Evolutionary conservation across 1,140 invertebrate species (phyloP), one percentile per base, ranked within the genome.

Genomic region (Macrostomum lignano): DNA sequence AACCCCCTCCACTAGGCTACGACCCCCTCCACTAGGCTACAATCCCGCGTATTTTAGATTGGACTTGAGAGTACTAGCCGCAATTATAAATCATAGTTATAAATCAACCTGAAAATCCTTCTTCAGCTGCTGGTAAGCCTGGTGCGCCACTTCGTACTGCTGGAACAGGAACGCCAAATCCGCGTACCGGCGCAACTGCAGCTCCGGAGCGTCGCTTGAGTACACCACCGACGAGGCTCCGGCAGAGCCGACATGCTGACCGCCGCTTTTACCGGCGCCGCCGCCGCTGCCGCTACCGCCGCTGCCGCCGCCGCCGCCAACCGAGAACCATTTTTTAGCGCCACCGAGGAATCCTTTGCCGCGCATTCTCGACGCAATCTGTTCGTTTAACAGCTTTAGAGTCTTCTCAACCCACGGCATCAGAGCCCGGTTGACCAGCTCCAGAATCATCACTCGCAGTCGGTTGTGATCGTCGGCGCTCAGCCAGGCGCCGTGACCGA

Each of bases 121-220:
- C 56, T 93, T 94, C 7, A 79, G 74, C 11, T 74, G 70, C 51
- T 94, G 81, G 57, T 93, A 98, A 1, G 74, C 69, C 46, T 73
- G 74, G 57, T 82, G 88, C 1, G 88, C 78, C 33, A 74, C 60
- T 39, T 71, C 68, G 59, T 93, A 94, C 43, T 86, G 70, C 7
- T 81, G 76, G 52, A 94, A 82, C 65, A 94, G 70, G 48, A 96
- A 93, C 51, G 77, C 82, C 0, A 96, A 57, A 58, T 98, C 88
- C 3, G 74, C 88, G 22, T 94, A 52, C 36, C 79, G 69, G 36
- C 86, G 65, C 17, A 82, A 66, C 49, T 93, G 82, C 24, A 94
- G 60, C 58, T 96, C 88, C 3, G 74, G 69, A 5, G 82, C 78
- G 52, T 91, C 82, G 21, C 61, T 59, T 4, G 40, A 28, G 40